A percentile compares a stretch with the other conserved stretches of the same genome.
These are phyloP conservation scores for Trissolcus brochymenae DNA, from an alignment of 2,888 invertebrate genomes.

Conservation along the genomic window DNA sequence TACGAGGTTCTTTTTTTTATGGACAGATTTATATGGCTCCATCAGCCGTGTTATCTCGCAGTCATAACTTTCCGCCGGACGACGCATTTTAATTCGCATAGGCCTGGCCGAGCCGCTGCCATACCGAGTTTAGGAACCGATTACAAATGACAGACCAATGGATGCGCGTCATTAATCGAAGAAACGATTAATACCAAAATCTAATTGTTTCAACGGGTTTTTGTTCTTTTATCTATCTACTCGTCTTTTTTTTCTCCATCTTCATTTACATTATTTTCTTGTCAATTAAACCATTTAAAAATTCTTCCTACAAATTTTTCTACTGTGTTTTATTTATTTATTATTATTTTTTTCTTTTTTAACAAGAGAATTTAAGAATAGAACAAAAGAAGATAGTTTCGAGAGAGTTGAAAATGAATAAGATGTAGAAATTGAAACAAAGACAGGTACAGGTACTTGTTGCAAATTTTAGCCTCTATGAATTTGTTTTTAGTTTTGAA, in stretches of 20 bases:
- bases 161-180: conserved; percentile 65
- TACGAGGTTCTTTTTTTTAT: conserved; percentile 46
- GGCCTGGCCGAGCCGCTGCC: conserved; percentile 13
- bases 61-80: conserved; percentile 51
- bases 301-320: too few relatives aligned
- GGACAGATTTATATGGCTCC: conserved; percentile 55
- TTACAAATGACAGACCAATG: conserved; percentile 19
- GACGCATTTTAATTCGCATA: conserved; percentile 52
- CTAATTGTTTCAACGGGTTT: conserved; percentile 14
- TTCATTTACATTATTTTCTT: neutral
- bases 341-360: too few relatives aligned
- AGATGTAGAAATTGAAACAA: too few relatives aligned
- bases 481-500: conserved; percentile 47
- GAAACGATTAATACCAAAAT: conserved; percentile 46
- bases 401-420: too few relatives aligned
- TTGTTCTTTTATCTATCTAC: neutral
- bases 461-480: too few relatives aligned
- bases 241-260: neutral
- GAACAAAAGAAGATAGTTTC: too few relatives aligned
- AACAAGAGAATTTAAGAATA: too few relatives aligned
- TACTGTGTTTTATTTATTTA: too few relatives aligned
- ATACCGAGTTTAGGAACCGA: conserved; percentile 37
- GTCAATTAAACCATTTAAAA: conserved; percentile 2
- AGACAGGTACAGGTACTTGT: too few relatives aligned
- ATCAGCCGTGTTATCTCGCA: conserved; percentile 54